A percentile compares a stretch with the other conserved stretches of the same genome.
Conservation (phyloP, 2,888 invertebrate genomes). For the Sarcophaga variegata region DNA sequence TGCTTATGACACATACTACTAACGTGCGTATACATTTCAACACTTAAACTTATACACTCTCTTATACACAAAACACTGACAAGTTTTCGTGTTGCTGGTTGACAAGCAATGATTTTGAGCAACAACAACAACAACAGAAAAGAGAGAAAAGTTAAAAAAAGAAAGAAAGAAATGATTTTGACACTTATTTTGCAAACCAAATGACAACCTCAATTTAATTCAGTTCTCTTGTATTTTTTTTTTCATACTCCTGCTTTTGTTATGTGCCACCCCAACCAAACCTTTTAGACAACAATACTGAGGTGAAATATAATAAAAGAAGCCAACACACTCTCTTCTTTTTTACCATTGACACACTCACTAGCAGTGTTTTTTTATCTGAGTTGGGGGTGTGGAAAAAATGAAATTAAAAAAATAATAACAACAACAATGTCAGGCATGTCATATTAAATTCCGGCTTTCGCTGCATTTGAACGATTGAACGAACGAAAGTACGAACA, state of each 20-base stretch:
- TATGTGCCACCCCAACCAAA: no score
- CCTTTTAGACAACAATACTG: no score
- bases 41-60: neutral
- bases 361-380: no score
- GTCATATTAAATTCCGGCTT: slow-evolving; percentile 45
- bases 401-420: neutral
- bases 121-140: neutral
- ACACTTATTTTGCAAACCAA: slow-evolving; percentile 49
- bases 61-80: neutral
- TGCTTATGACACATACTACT: slow-evolving; percentile 38
- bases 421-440: slow-evolving; percentile 15
- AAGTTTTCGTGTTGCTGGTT: neutral
- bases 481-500: neutral
- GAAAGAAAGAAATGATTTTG: slow-evolving; percentile 37
- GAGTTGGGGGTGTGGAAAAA: no score
- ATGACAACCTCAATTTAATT: slow-evolving; percentile 33
- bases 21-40: slow-evolving; percentile 21
- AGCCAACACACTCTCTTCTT: no score
- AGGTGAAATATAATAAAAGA: no score
- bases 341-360: no score
- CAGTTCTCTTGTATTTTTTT: neutral
- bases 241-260: neutral
- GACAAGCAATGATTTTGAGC: neutral
- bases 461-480: slow-evolving; percentile 35
- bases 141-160: neutral